Conservation (phyloP, 2,888 invertebrate genomes). For the Agrilus biguttatus region DNA sequence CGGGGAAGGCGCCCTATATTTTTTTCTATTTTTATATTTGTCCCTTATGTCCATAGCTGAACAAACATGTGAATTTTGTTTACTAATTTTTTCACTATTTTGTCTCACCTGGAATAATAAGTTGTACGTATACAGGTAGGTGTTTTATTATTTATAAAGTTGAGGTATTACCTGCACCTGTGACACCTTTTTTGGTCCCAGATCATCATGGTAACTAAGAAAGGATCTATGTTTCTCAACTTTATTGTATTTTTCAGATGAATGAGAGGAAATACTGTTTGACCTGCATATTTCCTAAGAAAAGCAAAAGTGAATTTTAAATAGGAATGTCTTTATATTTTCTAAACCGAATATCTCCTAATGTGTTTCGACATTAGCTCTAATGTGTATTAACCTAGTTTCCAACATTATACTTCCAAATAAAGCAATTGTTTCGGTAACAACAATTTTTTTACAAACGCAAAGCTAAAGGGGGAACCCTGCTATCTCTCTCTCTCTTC, state of each 20-base stretch:
- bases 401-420: neutral
- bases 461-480: too few relatives aligned
- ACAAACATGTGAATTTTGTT: constrained; percentile 9
- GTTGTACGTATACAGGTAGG: too few relatives aligned
- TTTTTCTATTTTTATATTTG: constrained; percentile 46
- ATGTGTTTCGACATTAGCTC: neutral
- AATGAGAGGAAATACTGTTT: constrained; percentile 10
- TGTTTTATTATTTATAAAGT: too few relatives aligned
- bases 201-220: constrained; percentile 6
- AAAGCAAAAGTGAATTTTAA: constrained; percentile 1
- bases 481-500: too few relatives aligned
- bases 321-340: neutral
- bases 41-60: constrained; percentile 29
- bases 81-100: constrained; percentile 23
- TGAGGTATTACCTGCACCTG: too few relatives aligned
- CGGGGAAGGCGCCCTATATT: constrained; percentile 63
- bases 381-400: too few relatives aligned
- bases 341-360: neutral
- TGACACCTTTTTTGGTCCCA: constrained; percentile 10
- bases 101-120: too few relatives aligned
- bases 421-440: neutral
- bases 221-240: constrained; percentile 6
- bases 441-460: too few relatives aligned
- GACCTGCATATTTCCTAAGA: constrained; percentile 10
- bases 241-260: constrained; percentile 7